Base-by-base conservation (phyloP, 2,888 invertebrate species). In the Corbicula japonica region DNA sequence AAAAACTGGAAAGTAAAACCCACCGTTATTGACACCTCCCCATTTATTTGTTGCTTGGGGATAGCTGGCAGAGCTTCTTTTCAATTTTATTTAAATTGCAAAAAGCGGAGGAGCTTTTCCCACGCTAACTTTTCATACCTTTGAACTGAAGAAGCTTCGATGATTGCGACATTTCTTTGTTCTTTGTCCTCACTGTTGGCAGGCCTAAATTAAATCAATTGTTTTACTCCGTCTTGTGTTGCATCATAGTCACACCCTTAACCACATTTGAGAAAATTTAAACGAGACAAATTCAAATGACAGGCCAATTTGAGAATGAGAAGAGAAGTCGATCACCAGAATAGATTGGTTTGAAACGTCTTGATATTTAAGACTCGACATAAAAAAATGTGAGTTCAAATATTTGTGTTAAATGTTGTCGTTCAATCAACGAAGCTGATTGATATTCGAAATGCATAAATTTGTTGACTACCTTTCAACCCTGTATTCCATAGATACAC, bases 111-210 rank as follows among this genome's bases (percentile, higher is more conserved):
- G 10, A 30, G 8, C 60, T 61, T 70, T 70, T 70, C 70, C 70
- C 70, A 70, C 70, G 50, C 38, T 61, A 28, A 46, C 23, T 69
- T n/a, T 32, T 30, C 48, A 26, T 60, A 60, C 56, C 58, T 69
- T 58, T 46, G 48, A 32, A 44, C 30, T 23, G 23, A 30, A 70
- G 52, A 41, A 50, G 38, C 46, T 48, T 30, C 48, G 50, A 26
- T 23, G 12, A 12, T 46, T 50, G 50, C 41, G 50, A 70, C 48
- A 58, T 35, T 38, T 50, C 70, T 70, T 70, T 70, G 70, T 61
- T 61, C 70, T 50, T 34, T n/a, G 18, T 21, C 18, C n/a, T 34
- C n/a, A 21, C 41, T 23, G 32, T 38, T 54, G 66, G 54, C 66
- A 66, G 21, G 52, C 21, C 26, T 10, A 21, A 66, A 66, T 66